phyloP scores from a whole-genome alignment of 1,140 invertebrate species.

The Drosophila simulans region DNA sequence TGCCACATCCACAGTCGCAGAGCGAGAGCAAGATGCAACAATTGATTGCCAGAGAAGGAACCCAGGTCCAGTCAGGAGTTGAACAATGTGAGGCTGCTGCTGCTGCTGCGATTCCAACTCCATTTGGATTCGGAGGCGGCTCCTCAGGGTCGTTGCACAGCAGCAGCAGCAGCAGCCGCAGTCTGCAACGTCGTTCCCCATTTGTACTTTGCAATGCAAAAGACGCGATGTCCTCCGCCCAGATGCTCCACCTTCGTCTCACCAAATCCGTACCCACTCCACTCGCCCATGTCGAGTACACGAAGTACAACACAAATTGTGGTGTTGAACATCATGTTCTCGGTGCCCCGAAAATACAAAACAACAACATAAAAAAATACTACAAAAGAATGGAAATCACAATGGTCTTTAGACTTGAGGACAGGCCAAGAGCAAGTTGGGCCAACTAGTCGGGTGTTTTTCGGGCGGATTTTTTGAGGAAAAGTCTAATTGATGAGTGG shows the following conservation, averaged over 20 bases:
- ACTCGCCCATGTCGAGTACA: constrained; percentile 51
- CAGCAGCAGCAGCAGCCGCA: constrained; percentile 39
- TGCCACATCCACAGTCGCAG: constrained; percentile 16
- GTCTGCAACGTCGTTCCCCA: constrained; percentile 47
- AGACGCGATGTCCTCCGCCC: constrained; percentile 55
- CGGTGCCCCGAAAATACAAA: constrained; percentile 21
- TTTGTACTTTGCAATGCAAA: constrained; percentile 80
- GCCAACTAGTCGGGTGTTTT: constrained; percentile 35
- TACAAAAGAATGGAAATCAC: constrained; percentile 1
- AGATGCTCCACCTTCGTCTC: constrained; percentile 9
- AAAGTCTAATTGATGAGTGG: constrained; percentile 74
- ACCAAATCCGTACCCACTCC: constrained; percentile 1
- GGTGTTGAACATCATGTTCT: constrained; percentile 81
- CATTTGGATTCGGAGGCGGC: constrained; percentile 39
- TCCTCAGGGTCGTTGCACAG: constrained; percentile 73
- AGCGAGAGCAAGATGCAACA: constrained; percentile 65
- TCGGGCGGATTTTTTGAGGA: constrained; percentile 56
- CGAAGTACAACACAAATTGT: constrained; percentile 81
- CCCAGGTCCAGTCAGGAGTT: constrained; percentile 25
- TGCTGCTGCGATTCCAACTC: constrained; percentile 28
- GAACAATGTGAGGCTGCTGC: constrained; percentile 43
- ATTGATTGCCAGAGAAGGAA: constrained; percentile 57
- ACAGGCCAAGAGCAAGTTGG: constrained; percentile 11
- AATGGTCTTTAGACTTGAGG: constrained; percentile 25
- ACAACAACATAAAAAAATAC: constrained; percentile 3